Conservation (phyloP, 2,113 vertebrate species). For the Oplegnathus fasciatus region DNA sequence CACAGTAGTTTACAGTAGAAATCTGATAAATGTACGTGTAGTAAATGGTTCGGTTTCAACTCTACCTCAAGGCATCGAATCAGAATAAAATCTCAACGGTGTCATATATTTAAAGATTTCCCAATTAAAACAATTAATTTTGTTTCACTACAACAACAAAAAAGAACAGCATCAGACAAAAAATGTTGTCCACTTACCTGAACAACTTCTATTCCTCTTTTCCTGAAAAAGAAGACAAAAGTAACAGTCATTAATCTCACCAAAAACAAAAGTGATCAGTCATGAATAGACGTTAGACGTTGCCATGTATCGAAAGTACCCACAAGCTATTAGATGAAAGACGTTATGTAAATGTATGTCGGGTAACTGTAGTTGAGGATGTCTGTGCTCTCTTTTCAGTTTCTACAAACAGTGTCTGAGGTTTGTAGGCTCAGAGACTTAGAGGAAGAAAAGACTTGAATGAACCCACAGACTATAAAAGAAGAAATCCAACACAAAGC, state of each 20-base stretch:
- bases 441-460: background rate
- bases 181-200: slow-evolving; percentile 88
- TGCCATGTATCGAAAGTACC: background rate
- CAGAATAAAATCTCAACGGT: background rate
- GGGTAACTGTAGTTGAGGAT: background rate
- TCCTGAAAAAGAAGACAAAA: slow-evolving; percentile 85
- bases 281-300: slow-evolving; percentile 4
- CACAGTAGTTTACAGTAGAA: slow-evolving; percentile 7
- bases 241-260: slow-evolving; percentile 34
- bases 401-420: background rate
- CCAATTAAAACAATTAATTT: background rate
- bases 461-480: background rate
- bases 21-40: background rate
- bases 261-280: background rate
- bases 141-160: background rate
- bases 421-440: background rate
- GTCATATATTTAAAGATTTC: too few relatives aligned
- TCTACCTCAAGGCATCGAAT: background rate
- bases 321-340: background rate
- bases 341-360: background rate
- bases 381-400: background rate
- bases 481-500: background rate
- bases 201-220: slow-evolving; percentile 96
- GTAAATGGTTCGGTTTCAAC: background rate
- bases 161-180: background rate